Evolutionary conservation across 2,888 invertebrate species (phyloP).

Genomic region (Hylaea fasciaria): DNA sequence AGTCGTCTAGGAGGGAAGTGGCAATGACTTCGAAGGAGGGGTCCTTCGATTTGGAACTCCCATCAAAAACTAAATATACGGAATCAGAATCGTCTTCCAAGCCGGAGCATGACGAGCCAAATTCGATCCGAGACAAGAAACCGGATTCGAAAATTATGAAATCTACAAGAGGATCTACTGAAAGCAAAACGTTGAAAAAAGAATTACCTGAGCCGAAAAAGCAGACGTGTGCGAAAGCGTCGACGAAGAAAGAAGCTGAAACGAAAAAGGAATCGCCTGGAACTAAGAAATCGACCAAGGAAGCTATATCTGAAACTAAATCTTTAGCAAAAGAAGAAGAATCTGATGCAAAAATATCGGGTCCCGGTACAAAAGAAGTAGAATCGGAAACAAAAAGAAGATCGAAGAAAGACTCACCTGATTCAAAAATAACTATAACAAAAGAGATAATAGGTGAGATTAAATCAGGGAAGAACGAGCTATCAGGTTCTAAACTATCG

Average conservation of each 20-base stretch:
- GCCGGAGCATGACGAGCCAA: slow-evolving; percentile 18
- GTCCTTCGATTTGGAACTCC: slow-evolving; percentile 8
- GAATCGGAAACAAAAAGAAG: slow-evolving; percentile 4
- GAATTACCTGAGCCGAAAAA: slow-evolving; percentile 13
- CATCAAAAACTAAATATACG: slow-evolving; percentile 4
- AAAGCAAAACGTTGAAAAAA: slow-evolving; percentile 9
- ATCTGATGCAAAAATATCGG: slow-evolving; percentile 4
- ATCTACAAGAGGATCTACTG: slow-evolving; percentile 11
- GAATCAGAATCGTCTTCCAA: slow-evolving; percentile 13
- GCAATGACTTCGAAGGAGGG: slow-evolving; percentile 3
- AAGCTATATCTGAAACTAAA: slow-evolving; percentile 5
- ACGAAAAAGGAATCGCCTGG: not conserved
- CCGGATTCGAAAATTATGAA: slow-evolving; percentile 18
- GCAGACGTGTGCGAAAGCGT: not conserved
- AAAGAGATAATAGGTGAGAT: slow-evolving; percentile 1
- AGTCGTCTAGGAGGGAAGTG: slow-evolving; percentile 3
- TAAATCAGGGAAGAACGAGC: too few species aligned
- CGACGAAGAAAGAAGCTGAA: slow-evolving; percentile 2
- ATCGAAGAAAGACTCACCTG: slow-evolving; percentile 3
- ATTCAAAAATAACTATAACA: not conserved
- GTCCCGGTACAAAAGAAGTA: not conserved
- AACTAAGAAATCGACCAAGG: slow-evolving; percentile 3
- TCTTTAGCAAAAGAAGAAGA: not conserved
- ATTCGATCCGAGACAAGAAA: slow-evolving; percentile 22
- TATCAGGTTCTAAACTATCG: too few species aligned